Percentiles rank a stretch among this genome's conserved stretches.
Conservation (phyloP, 2,888 invertebrate genomes). For the Tetragonula carbonaria region DNA sequence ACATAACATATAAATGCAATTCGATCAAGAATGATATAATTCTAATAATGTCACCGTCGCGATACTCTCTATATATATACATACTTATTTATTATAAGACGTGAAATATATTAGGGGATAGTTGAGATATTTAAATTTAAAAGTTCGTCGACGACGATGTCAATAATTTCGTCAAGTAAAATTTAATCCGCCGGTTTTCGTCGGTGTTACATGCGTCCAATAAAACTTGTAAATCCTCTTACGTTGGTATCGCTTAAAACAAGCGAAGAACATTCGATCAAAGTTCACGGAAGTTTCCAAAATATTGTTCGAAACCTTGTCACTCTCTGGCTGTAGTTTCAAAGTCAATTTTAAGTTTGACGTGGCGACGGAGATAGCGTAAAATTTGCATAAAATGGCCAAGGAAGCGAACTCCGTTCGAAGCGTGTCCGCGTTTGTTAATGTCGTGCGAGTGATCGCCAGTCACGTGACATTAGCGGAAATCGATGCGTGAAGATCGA, state of each 20-base stretch:
- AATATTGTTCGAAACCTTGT: conserved; percentile 45
- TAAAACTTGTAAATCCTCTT: conserved; percentile 32
- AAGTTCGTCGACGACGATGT: not conserved
- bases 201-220: conserved; percentile 6
- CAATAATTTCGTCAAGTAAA: not conserved
- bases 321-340: conserved; percentile 37
- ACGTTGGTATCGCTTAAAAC: conserved; percentile 27
- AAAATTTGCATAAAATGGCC: conserved; percentile 41
- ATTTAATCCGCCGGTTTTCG: not conserved
- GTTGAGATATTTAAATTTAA: not conserved
- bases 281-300: conserved; percentile 37
- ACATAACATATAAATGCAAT: too few relatives aligned
- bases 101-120: too few relatives aligned
- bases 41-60: too few relatives aligned
- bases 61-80: too few relatives aligned
- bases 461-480: not conserved
- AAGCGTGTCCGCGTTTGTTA: not conserved
- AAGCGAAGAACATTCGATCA: conserved; percentile 38
- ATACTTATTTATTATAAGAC: too few relatives aligned
- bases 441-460: conserved; percentile 10
- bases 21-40: too few relatives aligned
- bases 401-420: not conserved
- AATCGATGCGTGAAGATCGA: not conserved
- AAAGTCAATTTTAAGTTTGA: conserved; percentile 53
- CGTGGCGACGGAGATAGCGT: conserved; percentile 15